Evolutionary conservation across 2,888 invertebrate species (phyloP), one percentile per base, ranked within the genome.

Genomic region (Melikaiella ostensackeni): DNA sequence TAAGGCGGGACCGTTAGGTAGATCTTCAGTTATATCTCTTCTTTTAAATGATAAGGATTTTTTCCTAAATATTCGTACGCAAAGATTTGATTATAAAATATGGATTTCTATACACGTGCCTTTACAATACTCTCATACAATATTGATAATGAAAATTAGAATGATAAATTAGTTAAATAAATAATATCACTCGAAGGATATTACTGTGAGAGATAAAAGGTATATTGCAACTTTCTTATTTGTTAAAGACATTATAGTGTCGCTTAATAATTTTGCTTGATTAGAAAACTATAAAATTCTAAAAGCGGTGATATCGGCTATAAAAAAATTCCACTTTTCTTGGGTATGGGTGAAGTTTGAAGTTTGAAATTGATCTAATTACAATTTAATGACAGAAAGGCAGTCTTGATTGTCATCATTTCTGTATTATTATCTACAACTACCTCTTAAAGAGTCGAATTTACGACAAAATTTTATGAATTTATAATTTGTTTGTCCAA

Each of bases 241-340:
- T n/a, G n/a, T n/a, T n/a, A n/a, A n/a, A n/a, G 46, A 70, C 70
- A 70, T 66, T 57, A 27, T 70, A 70, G 50, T 70, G 50, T 70
- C 6, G 70, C 70, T 70, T 70, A 33, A 24, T 70, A n/a, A 70
- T 70, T 70, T 50, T 70, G 70, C 70, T 33, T 70, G 30, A n/a
- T n/a, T n/a, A n/a, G n/a, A n/a, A n/a, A n/a, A n/a, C n/a, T n/a
- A n/a, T n/a, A n/a, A n/a, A n/a, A n/a, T 30, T 70, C 50, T 30
- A 30, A 57, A 57, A 21, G 57, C 24, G 1, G 21, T 30, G n/a
- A 50, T 50, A 70, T 70, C 50, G 70, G 70, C 70, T 21, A 38
- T 42, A 9, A 27, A 21, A 46, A 50, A 46, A n/a, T n/a, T n/a
- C n/a, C n/a, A n/a, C n/a, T n/a, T n/a, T n/a, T n/a, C n/a, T n/a